These are phyloP conservation scores for Unio pictorum DNA, from an alignment of 2,888 invertebrate genomes.

Conservation along the genomic window DNA sequence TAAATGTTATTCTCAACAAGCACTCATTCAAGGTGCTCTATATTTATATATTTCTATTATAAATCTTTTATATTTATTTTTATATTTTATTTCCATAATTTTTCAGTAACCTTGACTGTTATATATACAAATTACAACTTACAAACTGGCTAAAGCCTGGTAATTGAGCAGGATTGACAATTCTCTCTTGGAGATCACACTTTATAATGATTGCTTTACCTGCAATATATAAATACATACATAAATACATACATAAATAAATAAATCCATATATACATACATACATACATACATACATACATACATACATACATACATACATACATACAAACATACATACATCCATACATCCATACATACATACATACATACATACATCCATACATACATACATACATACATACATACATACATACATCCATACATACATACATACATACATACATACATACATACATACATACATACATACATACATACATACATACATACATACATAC, in stretches of 20 bases:
- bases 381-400: neutral
- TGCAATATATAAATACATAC: slow-evolving; percentile 11
- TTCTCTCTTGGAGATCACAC: slow-evolving; percentile 64
- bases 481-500: neutral
- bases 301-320: slow-evolving; percentile 1
- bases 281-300: too few species aligned
- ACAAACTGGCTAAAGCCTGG: slow-evolving; percentile 49
- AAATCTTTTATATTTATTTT: too few species aligned
- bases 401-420: neutral
- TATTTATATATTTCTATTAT: too few species aligned
- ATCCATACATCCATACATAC: neutral
- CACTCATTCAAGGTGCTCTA: too few species aligned
- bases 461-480: neutral
- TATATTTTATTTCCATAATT: too few species aligned
- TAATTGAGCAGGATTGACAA: slow-evolving; percentile 58
- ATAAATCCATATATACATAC: neutral
- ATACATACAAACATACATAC: neutral
- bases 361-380: neutral
- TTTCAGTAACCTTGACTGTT: too few species aligned
- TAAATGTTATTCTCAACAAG: too few species aligned
- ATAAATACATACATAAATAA: neutral
- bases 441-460: neutral
- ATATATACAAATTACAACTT: slow-evolving; percentile 14
- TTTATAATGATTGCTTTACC: slow-evolving; percentile 47
- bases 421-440: slow-evolving; percentile 1